Base-by-base conservation (phyloP, 2,888 invertebrate species). In the Eilema caniola region DNA sequence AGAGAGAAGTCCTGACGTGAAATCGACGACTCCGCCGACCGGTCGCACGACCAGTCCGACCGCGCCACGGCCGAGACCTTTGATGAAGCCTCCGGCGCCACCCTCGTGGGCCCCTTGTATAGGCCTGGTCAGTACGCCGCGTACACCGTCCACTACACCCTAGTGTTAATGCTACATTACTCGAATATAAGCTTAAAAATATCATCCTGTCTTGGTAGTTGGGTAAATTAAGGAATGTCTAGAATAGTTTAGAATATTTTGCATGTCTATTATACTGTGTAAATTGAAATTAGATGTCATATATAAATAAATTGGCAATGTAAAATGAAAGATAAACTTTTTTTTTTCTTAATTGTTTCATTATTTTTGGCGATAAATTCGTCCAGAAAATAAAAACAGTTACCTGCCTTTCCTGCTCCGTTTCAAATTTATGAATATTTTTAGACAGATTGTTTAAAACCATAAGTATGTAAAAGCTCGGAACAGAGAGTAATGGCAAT, bases 101-200 rank as follows among this genome's bases (percentile, higher is more conserved):
- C 85, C 82, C 66, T 79, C 82, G 24, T 82, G 85, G 63, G 92
- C 94, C 66, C 94, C 94, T 23, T 83, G 85, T 7, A 92, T 69
- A 14, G 94, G 94, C 20, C 87, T 85, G 47, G 79, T 56, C 69
- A 94, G 80, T 69, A 91, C 87, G 73, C 93, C 94, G 67, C 87
- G 74, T 33, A 93, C 89, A 64, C 94, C 94, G 31, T 92, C 91
- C 84, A 91, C 86, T 75, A 94, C 77, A 53, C 93, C 93, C 93
- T 94, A 59, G 64, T 25, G 23, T 28, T 33, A 37, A 66, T 2
- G 25, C 41, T 10, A 4, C 12, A 16, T 41, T 63, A 62, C 37
- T 24, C 5, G 2, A 61, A 31, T n/a, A 53, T n/a, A 53, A 53
- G n/a, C n/a, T n/a, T 53, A n/a, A n/a, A 53, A 53, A n/a, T 14